Evolutionary conservation across 2,888 invertebrate genomes (phyloP).

Genomic region (Nomada fucata): DNA sequence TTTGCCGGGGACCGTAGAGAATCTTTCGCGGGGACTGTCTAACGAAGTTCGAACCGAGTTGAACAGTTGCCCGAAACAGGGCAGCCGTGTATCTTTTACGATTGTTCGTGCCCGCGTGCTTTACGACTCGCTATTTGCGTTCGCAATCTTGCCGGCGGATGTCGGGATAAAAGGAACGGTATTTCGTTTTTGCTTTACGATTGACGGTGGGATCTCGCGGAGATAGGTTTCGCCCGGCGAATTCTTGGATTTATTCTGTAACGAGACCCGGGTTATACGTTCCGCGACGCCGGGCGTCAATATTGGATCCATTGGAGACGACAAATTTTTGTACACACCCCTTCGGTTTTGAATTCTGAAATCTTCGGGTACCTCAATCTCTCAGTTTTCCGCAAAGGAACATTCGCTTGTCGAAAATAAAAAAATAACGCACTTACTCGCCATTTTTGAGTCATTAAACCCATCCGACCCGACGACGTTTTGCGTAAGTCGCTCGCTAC

Average conservation of each 20-base stretch:
- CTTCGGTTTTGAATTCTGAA: not conserved
- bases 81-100: constrained; percentile 20
- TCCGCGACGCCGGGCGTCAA: too few species aligned
- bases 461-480: too few species aligned
- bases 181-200: not conserved
- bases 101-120: constrained; percentile 3
- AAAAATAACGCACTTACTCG: too few species aligned
- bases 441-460: too few species aligned
- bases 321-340: not conserved
- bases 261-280: too few species aligned
- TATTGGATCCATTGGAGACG: too few species aligned
- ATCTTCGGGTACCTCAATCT: not conserved
- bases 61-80: constrained; percentile 48
- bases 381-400: not conserved
- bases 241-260: too few species aligned
- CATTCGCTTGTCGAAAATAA: too few species aligned
- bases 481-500: too few species aligned
- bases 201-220: not conserved
- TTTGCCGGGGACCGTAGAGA: constrained; percentile 54
- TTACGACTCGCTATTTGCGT: not conserved
- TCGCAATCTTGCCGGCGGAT: not conserved
- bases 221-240: not conserved
- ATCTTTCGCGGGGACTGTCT: constrained; percentile 60
- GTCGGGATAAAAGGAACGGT: not conserved
- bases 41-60: constrained; percentile 67